Percentiles rank a stretch among this genome's conserved stretches.
Conservation (phyloP, 2,888 invertebrate genomes). For the Athalia circularis region DNA sequence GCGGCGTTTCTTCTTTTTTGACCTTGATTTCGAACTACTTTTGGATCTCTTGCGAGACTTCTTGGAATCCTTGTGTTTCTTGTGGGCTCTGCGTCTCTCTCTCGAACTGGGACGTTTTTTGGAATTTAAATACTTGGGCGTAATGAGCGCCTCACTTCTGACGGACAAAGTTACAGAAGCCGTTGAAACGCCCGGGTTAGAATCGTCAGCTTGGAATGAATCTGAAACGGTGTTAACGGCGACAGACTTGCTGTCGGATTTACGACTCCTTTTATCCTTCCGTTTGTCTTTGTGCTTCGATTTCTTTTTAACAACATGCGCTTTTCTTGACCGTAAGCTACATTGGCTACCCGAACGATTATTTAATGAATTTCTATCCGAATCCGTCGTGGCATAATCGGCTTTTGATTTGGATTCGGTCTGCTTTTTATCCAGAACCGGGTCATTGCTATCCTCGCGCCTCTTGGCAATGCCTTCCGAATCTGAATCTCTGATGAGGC, state of each 20-base stretch:
- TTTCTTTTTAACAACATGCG: slow-evolving; percentile 48
- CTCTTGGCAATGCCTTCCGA: slow-evolving; percentile 15
- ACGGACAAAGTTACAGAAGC: slow-evolving; percentile 33
- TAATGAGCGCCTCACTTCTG: slow-evolving; percentile 45
- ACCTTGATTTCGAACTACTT: slow-evolving; percentile 60
- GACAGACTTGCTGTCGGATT: slow-evolving; percentile 37
- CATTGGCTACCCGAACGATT: slow-evolving; percentile 54
- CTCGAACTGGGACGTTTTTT: slow-evolving; percentile 48
- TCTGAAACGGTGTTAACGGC: slow-evolving; percentile 40
- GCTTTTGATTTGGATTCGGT: slow-evolving; percentile 10
- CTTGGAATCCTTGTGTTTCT: slow-evolving; percentile 59
- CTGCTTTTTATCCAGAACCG: slow-evolving; percentile 2
- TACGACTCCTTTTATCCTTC: slow-evolving; percentile 53
- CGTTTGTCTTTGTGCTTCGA: slow-evolving; percentile 57
- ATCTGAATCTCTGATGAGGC: slow-evolving; percentile 14
- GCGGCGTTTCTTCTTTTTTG: slow-evolving; percentile 53
- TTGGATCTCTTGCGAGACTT: slow-evolving; percentile 56
- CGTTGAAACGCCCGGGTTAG: slow-evolving; percentile 24
- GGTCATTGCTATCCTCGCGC: background rate
- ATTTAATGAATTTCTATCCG: slow-evolving; percentile 41
- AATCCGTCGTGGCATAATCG: slow-evolving; percentile 46
- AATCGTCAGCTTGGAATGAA: slow-evolving; percentile 47
- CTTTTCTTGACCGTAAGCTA: slow-evolving; percentile 55
- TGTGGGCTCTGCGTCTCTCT: slow-evolving; percentile 58
- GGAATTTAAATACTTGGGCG: slow-evolving; percentile 57